Percentiles rank a stretch among this genome's conserved stretches.
phyloP scores from a whole-genome alignment of 1,140 invertebrate species.

The Drosophila azteca region DNA sequence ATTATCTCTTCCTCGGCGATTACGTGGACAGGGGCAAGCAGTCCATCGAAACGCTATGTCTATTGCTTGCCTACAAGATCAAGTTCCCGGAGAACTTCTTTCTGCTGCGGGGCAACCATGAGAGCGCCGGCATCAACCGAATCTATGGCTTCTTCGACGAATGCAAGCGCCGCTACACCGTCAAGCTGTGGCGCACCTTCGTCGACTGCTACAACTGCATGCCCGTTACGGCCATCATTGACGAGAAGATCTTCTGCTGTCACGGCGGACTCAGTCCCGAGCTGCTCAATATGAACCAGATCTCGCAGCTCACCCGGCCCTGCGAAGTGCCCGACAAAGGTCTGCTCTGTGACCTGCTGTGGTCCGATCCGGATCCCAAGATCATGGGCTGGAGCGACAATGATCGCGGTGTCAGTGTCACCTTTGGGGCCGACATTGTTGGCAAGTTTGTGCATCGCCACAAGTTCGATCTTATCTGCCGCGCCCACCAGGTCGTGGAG shows the following conservation, averaged over 20 bases:
- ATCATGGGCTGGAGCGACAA: constrained; percentile 95
- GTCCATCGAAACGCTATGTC: constrained; percentile 93
- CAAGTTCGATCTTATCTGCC: constrained; percentile 96
- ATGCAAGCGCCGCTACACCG: constrained; percentile 97
- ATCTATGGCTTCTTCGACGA: constrained; percentile 98
- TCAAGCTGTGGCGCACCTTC: constrained; percentile 98
- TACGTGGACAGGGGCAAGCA: constrained; percentile 93
- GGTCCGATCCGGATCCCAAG: constrained; percentile 98
- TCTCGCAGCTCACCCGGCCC: constrained; percentile 93
- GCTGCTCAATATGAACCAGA: constrained; percentile 94
- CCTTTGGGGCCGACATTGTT: constrained; percentile 95
- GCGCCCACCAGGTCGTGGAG: constrained; percentile 98
- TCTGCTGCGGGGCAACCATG: constrained; percentile 92
- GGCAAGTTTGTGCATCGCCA: constrained; percentile 96
- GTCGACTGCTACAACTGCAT: constrained; percentile 96
- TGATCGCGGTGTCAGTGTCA: constrained; percentile 97
- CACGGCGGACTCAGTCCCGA: constrained; percentile 95
- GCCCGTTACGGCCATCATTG: constrained; percentile 96
- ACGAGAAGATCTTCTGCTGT: constrained; percentile 99
- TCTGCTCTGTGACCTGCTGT: constrained; percentile 97
- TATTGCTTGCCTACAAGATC: constrained; percentile 97
- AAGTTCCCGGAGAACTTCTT: constrained; percentile 94
- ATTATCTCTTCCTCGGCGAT: constrained; percentile 97
- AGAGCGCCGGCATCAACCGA: constrained; percentile 93
- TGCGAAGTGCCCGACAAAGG: constrained; percentile 95